phyloP scores from a whole-genome alignment of 1,140 invertebrate species.

The Odontomachus brunneus region DNA sequence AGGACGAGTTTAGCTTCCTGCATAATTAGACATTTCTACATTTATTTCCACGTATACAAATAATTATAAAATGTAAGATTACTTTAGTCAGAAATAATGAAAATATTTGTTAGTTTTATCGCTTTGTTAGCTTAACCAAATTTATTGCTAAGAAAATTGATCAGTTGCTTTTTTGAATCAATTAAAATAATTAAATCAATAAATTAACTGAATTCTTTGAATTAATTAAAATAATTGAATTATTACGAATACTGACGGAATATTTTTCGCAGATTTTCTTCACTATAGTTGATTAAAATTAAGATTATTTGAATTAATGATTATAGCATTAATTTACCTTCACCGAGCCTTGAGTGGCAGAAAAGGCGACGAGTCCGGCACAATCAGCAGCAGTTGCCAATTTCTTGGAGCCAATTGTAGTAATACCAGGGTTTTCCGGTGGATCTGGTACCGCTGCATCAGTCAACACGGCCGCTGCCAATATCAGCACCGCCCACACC shows the following conservation, averaged over 20 bases:
- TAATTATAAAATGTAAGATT: not conserved
- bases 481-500: conserved; percentile 81
- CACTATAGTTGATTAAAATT: not conserved
- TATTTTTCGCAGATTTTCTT: not conserved
- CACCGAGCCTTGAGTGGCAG: conserved; percentile 75
- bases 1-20: conserved; percentile 78
- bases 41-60: not conserved
- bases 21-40: not conserved
- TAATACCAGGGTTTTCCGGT: conserved; percentile 76
- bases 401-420: conserved; percentile 81
- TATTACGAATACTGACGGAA: no score
- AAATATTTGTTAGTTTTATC: not conserved
- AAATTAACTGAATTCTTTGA: no score
- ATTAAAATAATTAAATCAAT: no score
- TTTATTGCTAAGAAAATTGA: no score
- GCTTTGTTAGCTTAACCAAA: not conserved
- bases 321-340: conserved; percentile 72
- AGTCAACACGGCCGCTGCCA: conserved; percentile 74
- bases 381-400: conserved; percentile 84
- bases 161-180: no score
- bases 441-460: conserved; percentile 77
- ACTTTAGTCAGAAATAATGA: not conserved
- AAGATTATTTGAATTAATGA: not conserved
- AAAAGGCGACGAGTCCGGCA: conserved; percentile 84
- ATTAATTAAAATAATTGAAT: no score